Conservation (phyloP, 2,888 invertebrate species). For the Lithophane leautieri region DNA sequence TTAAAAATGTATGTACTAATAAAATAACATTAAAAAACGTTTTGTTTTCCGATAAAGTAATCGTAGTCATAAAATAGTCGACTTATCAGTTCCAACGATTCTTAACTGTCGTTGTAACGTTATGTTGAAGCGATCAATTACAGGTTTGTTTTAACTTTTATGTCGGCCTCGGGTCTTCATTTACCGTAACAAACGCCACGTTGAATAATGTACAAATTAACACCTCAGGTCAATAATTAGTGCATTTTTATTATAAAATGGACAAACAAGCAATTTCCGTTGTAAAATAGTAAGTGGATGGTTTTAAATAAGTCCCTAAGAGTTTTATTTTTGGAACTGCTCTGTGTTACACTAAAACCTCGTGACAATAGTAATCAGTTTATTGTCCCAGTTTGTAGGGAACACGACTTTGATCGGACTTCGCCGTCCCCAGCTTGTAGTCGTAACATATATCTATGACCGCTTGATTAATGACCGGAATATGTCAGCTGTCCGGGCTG, state of each 20-base stretch:
- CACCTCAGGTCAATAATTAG: constrained; percentile 25
- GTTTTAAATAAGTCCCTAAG: constrained; percentile 20
- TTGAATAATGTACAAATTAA: constrained; percentile 52
- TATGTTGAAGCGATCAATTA: constrained; percentile 66
- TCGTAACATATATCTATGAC: constrained; percentile 82
- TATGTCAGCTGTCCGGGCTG: constrained; percentile 89
- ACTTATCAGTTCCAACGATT: constrained; percentile 56
- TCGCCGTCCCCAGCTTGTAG: constrained; percentile 74
- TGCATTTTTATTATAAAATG: constrained; percentile 30
- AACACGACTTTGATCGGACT: constrained; percentile 68
- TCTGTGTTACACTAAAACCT: constrained; percentile 14
- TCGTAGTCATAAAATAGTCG: constrained; percentile 50
- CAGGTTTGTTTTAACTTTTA: constrained; percentile 65
- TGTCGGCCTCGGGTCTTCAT: constrained; percentile 52
- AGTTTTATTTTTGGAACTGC: constrained; percentile 24
- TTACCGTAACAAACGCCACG: constrained; percentile 47
- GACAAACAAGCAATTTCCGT: constrained; percentile 14
- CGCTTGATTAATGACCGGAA: constrained; percentile 87
- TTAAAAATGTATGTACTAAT: constrained; percentile 47
- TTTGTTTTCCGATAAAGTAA: constrained; percentile 59
- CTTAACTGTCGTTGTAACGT: constrained; percentile 55
- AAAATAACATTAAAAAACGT: constrained; percentile 61
- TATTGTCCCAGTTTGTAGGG: constrained; percentile 65
- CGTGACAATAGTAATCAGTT: constrained; percentile 58
- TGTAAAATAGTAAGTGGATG: constrained; percentile 27